Evolutionary conservation across 1,140 invertebrate genomes (phyloP).

Genomic region (Aplysia californica): DNA sequence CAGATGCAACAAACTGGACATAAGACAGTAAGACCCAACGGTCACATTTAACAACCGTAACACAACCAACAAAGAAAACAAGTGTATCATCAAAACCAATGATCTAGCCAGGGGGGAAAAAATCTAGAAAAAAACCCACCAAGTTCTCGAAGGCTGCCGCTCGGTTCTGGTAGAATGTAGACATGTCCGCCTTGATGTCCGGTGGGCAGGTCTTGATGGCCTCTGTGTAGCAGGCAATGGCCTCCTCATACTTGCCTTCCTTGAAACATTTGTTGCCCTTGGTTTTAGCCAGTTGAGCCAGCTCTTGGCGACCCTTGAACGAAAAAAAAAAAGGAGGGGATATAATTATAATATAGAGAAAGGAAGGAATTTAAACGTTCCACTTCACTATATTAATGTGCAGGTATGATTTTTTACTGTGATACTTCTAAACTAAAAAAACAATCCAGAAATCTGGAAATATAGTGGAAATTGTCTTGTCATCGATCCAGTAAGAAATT

Average conservation of each 20-base stretch:
- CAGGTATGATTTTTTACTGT: background rate
- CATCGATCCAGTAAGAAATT: background rate
- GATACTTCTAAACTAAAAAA: background rate
- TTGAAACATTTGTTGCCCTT: slow-evolving; percentile 91
- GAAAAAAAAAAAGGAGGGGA: slow-evolving; percentile 24
- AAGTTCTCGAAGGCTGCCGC: slow-evolving; percentile 92
- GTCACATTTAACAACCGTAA: no score
- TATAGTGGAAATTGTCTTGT: background rate
- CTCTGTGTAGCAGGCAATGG: slow-evolving; percentile 87
- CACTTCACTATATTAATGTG: background rate
- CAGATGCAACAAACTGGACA: no score
- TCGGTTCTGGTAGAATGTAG: slow-evolving; percentile 95
- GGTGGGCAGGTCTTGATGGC: slow-evolving; percentile 85
- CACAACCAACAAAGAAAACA: no score
- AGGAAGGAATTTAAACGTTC: background rate
- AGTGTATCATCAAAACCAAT: no score
- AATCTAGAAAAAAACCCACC: no score
- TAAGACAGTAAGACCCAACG: no score
- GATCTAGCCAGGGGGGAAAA: no score
- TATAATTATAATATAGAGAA: background rate
- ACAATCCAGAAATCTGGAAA: background rate
- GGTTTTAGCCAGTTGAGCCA: slow-evolving; percentile 82
- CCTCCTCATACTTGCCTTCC: slow-evolving; percentile 86
- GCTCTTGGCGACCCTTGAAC: slow-evolving; percentile 73
- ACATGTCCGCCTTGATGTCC: slow-evolving; percentile 79